Evolutionary conservation across 2,888 invertebrate species (phyloP), one percentile per base, ranked within the genome.

Genomic region (Lithosia quadra): DNA sequence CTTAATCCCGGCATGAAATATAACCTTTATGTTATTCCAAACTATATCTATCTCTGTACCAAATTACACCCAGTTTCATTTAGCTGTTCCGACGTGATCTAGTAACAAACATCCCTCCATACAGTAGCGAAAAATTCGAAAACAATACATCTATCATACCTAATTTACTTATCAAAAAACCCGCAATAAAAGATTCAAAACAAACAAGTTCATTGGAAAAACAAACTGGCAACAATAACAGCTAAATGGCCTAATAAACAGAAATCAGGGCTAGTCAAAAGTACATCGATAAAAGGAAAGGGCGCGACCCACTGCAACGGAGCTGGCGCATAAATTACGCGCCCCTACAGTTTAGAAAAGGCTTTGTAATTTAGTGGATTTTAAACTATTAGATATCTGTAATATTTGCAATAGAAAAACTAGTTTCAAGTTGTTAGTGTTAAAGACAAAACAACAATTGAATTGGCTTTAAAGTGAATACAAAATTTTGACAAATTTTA

Each of bases 191-290:
- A 70, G 73, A 65, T 64, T 65, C 68, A 77, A 80, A 72, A 73
- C 72, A 75, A 78, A 76, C 81, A 79, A 59, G 64, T 72, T 71
- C 71, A 73, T 79, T 76, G 73, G 65, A 79, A 63, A 83, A 80
- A 77, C 83, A 86, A 88, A 87, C 86, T 83, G 84, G 74, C 80
- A 84, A 84, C 82, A 86, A 87, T 88, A 88, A 89, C 85, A 86
- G 84, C 86, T 90, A 91, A 92, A 92, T 90, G 88, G 90, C 79
- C 83, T 89, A 90, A 92, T 93, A 93, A 93, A 92, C 90, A 84
- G 89, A 87, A 91, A 93, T 93, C 92, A 92, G 85, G 87, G 91
- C 92, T 90, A 92, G 92, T 92, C 91, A 93, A 94, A 93, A 91
- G 92, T 84, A 88, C 94, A 93, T 93, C 93, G 90, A 92, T 90